phyloP scores from a whole-genome alignment of 2,888 invertebrate species.

The Shargacucullia verbasci region DNA sequence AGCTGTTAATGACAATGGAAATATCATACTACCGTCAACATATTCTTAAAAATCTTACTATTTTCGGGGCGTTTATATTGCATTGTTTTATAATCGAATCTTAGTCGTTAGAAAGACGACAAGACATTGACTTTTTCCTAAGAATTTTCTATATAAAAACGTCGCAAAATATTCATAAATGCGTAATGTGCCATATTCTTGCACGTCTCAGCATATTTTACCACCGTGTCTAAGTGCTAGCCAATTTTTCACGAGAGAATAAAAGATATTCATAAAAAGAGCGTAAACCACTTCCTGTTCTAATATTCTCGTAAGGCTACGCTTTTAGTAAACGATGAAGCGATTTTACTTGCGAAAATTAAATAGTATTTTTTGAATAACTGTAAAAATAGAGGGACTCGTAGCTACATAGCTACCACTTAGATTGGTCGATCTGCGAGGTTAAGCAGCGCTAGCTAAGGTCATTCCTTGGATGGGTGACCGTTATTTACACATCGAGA shows the following conservation, averaged over 20 bases:
- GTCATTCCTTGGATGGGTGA: too few species aligned
- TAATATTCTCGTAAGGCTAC: conserved; percentile 43
- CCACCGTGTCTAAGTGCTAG: conserved; percentile 32
- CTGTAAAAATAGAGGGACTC: too few species aligned
- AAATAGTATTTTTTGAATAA: not conserved
- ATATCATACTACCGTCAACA: too few species aligned
- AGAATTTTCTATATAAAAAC: conserved; percentile 17
- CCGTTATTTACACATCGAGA: too few species aligned
- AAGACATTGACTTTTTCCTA: conserved; percentile 7
- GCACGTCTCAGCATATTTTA: conserved; percentile 20
- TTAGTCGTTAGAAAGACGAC: not conserved
- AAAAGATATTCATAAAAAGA: conserved; percentile 48
- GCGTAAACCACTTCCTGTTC: conserved; percentile 45
- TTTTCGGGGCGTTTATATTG: too few species aligned
- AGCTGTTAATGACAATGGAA: too few species aligned
- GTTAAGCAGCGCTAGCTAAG: too few species aligned
- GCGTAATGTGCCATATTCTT: conserved; percentile 23
- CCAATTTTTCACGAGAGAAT: conserved; percentile 44
- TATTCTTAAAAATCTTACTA: too few species aligned
- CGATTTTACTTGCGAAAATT: not conserved
- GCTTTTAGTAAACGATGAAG: conserved; percentile 9
- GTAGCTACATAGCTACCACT: too few species aligned
- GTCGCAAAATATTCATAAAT: conserved; percentile 29
- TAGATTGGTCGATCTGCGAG: too few species aligned
- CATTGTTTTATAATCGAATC: too few species aligned